Evolutionary conservation across 2,113 vertebrate genomes (phyloP).

Genomic region (Mungos mungo): DNA sequence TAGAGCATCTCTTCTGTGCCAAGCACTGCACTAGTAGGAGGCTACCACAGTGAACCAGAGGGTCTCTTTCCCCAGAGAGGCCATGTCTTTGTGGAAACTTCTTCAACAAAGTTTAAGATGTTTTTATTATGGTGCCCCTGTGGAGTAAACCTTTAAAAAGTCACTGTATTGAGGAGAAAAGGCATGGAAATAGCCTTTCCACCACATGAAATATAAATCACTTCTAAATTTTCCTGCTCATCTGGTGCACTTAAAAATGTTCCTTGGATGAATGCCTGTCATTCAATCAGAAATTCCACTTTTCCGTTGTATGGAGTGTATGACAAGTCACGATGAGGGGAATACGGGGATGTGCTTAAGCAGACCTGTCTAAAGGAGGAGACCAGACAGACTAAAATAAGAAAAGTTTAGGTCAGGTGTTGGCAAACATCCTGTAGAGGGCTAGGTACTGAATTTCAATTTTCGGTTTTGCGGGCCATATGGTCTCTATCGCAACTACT

Average conservation of each 20-base stretch:
- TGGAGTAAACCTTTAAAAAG: not conserved
- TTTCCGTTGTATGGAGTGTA: not conserved
- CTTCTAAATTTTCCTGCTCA: conserved; percentile 47
- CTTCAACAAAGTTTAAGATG: conserved; percentile 1
- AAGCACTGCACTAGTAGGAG: not conserved
- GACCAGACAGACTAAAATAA: conserved; percentile 30
- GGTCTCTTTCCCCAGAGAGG: not conserved
- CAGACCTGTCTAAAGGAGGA: not conserved
- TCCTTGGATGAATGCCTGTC: conserved; percentile 57
- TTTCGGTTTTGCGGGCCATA: not conserved
- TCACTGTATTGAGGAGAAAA: conserved; percentile 33
- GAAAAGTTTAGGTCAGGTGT: not conserved
- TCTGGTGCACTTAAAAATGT: conserved; percentile 47
- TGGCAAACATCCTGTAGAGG: not conserved
- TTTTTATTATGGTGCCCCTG: not conserved
- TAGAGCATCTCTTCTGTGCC: not conserved
- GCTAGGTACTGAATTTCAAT: conserved; percentile 10
- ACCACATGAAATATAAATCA: conserved; percentile 60
- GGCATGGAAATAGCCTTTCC: conserved; percentile 36
- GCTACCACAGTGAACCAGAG: not conserved
- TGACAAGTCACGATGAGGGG: not conserved
- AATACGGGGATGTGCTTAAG: not conserved
- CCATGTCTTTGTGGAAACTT: not conserved
- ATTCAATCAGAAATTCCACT: conserved; percentile 45
- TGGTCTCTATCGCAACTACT: not conserved